Conservation (phyloP, 2,888 invertebrate genomes). For the Lepidochrysops patricia region DNA sequence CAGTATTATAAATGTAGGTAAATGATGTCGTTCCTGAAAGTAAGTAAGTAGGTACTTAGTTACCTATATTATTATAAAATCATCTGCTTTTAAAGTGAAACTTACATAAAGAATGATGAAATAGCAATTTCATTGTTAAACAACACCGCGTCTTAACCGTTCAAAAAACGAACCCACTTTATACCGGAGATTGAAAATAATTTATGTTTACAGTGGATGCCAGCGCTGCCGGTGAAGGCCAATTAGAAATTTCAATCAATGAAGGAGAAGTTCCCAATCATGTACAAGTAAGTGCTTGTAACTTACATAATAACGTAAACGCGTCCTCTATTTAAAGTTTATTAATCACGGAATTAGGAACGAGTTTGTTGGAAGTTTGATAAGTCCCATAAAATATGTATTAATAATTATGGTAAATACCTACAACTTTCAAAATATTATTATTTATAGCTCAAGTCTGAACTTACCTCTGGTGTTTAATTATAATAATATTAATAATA, state of each 20-base stretch:
- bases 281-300: slow-evolving; percentile 77
- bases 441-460: no score
- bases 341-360: neutral
- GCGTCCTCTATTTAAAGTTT: neutral
- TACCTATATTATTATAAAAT: neutral
- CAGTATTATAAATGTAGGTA: no score
- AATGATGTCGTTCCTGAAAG: no score
- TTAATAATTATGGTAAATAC: no score
- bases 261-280: slow-evolving; percentile 99
- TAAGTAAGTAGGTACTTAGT: neutral
- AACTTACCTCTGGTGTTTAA: no score
- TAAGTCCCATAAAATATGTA: no score
- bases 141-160: neutral
- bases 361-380: neutral
- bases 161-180: neutral
- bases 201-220: slow-evolving; percentile 88
- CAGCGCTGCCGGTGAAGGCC: slow-evolving; percentile 98
- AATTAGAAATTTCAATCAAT: slow-evolving; percentile 98
- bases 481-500: no score
- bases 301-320: slow-evolving; percentile 3
- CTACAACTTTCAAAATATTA: no score
- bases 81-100: neutral
- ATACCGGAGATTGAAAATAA: slow-evolving; percentile 13
- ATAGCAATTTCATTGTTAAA: neutral
- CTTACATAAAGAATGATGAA: neutral